A percentile compares a stretch with the other conserved stretches of the same genome.
phyloP scores from a whole-genome alignment of 2,888 invertebrate species.

The Drosophila imparisetae region DNA sequence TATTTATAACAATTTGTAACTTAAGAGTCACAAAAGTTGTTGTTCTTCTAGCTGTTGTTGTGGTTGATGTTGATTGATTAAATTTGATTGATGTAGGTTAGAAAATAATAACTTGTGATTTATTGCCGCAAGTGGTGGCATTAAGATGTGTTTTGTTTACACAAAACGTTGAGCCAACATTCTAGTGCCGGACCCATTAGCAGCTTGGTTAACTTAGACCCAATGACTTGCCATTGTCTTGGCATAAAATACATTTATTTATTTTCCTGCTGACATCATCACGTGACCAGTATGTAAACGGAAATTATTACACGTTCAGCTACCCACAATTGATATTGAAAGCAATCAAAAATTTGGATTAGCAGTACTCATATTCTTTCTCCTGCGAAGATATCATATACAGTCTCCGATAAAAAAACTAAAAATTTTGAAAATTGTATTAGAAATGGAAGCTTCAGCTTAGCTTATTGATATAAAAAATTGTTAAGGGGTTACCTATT shows the following conservation, averaged over 20 bases:
- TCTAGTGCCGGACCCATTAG: slow-evolving; percentile 39
- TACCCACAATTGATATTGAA: background rate
- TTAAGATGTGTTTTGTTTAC: slow-evolving; percentile 34
- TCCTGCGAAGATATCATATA: background rate
- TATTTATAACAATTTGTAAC: slow-evolving; percentile 55
- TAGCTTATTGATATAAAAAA: background rate
- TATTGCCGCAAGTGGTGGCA: slow-evolving; percentile 52
- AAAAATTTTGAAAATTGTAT: fast-evolving
- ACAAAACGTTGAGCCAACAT: slow-evolving; percentile 12
- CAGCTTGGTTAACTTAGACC: slow-evolving; percentile 23
- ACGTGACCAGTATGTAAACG: background rate
- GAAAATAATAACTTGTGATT: slow-evolving; percentile 62
- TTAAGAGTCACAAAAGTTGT: slow-evolving; percentile 1
- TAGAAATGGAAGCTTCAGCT: background rate
- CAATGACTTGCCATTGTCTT: slow-evolving; percentile 28
- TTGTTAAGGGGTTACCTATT: too few relatives aligned
- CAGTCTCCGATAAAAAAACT: background rate
- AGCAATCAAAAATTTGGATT: background rate
- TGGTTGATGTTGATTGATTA: slow-evolving; percentile 44
- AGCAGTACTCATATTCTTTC: background rate
- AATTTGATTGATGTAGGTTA: slow-evolving; percentile 69
- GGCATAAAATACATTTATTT: slow-evolving; percentile 25
- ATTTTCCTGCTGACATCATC: slow-evolving; percentile 40
- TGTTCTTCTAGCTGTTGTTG: slow-evolving; percentile 3
- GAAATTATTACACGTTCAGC: background rate